Evolutionary conservation across 92 coral and sea anemone genomes (phyloP), one percentile per base, ranked within the genome.

Genomic region (Meandrina meandrites): DNA sequence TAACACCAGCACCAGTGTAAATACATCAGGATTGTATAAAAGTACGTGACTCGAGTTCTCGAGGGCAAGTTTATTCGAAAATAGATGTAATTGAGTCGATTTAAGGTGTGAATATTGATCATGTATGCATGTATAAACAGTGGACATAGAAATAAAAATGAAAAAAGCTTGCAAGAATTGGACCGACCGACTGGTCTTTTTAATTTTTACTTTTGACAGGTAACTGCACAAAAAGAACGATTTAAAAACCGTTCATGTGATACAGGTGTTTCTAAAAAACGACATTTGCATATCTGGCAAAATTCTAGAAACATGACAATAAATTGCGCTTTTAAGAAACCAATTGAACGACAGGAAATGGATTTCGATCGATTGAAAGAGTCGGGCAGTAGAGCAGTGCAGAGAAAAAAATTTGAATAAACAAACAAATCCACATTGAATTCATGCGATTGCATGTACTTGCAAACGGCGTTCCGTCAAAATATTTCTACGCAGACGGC

Each of bases 211-310:
- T 16, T 57, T 54, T 32, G 71, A 24, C 21, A 35, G 70, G 48
- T 58, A 47, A 30, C 82, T 31, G 14, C 30, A 18, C n/a, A 66
- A 62, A 32, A 11, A n/a, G 37, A 17, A 21, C 36, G 3, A 60
- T 35, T 34, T 14, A 30, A 45, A 47, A 68, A 81, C 14, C 36
- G 14, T 36, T 64, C 40, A 47, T 15, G 12, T 3, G 3, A 67
- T 32, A 53, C 86, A 71, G 86, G 70, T 83, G 86, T 83, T 71
- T 72, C 54, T 15, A 8, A 5, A 30, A 47, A 48, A 14, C 24
- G 19, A 47, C 0, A 84, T 84, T 84, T 84, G 88, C 88, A 84
- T 84, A 83, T 73, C 68, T 56, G 80, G 54, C 77, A 66, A n/a
- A 42, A 34, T 68, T 81, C 73, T 66, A n/a, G 57, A 84, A 84